Percentiles rank a stretch among this genome's conserved stretches.
phyloP scores from a whole-genome alignment of 1,140 invertebrate species.

The Portunus trituberculatus region DNA sequence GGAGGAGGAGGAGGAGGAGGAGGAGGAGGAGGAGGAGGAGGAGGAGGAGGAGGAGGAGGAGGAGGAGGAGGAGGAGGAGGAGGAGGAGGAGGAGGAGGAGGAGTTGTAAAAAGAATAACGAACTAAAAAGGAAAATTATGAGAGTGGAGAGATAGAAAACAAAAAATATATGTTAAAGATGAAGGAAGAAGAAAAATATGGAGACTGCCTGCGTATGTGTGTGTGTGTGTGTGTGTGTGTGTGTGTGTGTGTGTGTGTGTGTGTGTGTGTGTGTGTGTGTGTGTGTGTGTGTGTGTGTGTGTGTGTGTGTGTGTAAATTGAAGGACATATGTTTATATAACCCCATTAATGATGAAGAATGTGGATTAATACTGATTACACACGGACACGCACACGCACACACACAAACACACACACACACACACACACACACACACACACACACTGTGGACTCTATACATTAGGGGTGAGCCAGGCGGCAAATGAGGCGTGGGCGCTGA shows the following conservation, averaged over 20 bases:
- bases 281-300: slow-evolving; percentile 36
- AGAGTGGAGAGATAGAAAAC: background rate
- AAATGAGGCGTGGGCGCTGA: slow-evolving; percentile 61
- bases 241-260: slow-evolving; percentile 59
- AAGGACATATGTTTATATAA: too few relatives aligned
- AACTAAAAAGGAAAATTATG: background rate
- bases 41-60: slow-evolving; percentile 25
- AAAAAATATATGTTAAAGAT: background rate
- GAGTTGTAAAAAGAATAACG: background rate
- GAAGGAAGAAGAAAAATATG: background rate
- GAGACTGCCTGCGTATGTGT: background rate
- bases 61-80: background rate
- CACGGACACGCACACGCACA: too few relatives aligned
- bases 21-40: background rate
- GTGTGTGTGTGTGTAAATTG: slow-evolving; percentile 6
- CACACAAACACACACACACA: background rate
- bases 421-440: slow-evolving; percentile 15
- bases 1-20: slow-evolving; percentile 9
- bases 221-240: slow-evolving; percentile 61
- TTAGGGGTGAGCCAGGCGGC: slow-evolving; percentile 40
- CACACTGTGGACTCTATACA: slow-evolving; percentile 53
- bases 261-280: slow-evolving; percentile 51
- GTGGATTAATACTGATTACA: too few relatives aligned
- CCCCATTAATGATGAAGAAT: too few relatives aligned
- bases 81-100: background rate